These are phyloP conservation scores for Nannoperca obscura DNA, from an alignment of 2,797 vertebrate species.

Conservation along the genomic window DNA sequence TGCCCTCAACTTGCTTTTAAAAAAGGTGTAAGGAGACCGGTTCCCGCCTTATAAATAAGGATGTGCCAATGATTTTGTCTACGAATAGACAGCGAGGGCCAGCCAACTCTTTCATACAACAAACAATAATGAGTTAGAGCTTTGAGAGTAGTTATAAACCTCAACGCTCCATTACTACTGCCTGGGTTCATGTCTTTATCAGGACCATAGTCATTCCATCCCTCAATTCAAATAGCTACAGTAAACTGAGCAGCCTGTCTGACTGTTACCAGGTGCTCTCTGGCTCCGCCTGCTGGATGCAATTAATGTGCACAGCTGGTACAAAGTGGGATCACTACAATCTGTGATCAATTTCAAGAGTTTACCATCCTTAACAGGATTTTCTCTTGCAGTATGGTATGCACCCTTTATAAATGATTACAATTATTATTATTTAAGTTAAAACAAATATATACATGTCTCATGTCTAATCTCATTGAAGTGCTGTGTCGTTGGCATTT, in stretches of 20 bases:
- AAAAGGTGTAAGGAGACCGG: too few relatives aligned
- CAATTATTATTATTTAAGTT: not conserved
- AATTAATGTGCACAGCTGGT: not conserved
- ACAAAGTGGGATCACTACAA: fast-evolving
- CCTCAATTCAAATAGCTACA: not conserved
- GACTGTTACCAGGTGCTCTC: not conserved
- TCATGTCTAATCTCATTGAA: not conserved
- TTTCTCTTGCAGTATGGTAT: not conserved
- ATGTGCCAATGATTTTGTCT: too few relatives aligned
- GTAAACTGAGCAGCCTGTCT: not conserved
- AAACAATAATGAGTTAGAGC: too few relatives aligned
- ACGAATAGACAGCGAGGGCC: too few relatives aligned
- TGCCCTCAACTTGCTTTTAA: too few relatives aligned
- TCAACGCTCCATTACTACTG: too few relatives aligned
- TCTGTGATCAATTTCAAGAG: not conserved
- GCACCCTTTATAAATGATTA: too few relatives aligned
- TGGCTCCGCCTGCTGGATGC: slow-evolving; percentile 62
- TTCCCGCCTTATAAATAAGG: too few relatives aligned
- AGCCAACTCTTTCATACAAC: too few relatives aligned
- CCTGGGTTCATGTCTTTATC: not conserved
- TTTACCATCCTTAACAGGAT: not conserved
- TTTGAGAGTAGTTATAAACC: too few relatives aligned
- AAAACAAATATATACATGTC: not conserved
- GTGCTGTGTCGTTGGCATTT: not conserved
- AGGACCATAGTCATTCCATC: not conserved